These are phyloP conservation scores for Steinernema carpocapsae DNA, from an alignment of 2,888 invertebrate species.

Conservation along the genomic window DNA sequence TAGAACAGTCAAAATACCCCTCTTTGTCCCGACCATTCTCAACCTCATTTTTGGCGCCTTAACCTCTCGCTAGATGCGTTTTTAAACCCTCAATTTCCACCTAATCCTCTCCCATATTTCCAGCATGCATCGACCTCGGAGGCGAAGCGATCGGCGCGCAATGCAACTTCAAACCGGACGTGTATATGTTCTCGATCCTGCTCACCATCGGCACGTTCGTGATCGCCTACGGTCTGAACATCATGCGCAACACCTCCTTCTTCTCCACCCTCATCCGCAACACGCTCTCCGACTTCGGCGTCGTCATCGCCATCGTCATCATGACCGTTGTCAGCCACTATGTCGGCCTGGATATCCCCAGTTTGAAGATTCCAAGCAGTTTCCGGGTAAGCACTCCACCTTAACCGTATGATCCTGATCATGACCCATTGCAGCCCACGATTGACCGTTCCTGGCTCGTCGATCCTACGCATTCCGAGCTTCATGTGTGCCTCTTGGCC, in stretches of 20 bases:
- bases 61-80: no score
- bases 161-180: conserved; percentile 65
- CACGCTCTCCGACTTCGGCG: conserved; percentile 73
- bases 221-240: conserved; percentile 66
- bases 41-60: no score
- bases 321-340: conserved; percentile 70
- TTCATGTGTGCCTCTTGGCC: conserved; percentile 66
- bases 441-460: conserved; percentile 54
- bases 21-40: no score
- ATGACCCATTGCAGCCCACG: conserved; percentile 50
- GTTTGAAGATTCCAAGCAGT: conserved; percentile 70
- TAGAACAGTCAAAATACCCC: no score
- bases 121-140: conserved; percentile 50
- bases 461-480: conserved; percentile 47
- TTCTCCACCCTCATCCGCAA: conserved; percentile 69
- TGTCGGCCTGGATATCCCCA: conserved; percentile 71
- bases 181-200: conserved; percentile 70
- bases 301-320: conserved; percentile 71
- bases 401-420: no score
- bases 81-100: no score
- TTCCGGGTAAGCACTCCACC: conserved; percentile 47
- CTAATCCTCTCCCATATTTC: conserved; percentile 6
- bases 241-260: conserved; percentile 65
- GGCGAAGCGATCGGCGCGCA: conserved; percentile 50
- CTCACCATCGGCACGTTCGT: conserved; percentile 69